Percentiles rank a stretch among this genome's conserved stretches.
Conservation (phyloP, 2,888 invertebrate genomes). For the Eugnorisma glareosa region DNA sequence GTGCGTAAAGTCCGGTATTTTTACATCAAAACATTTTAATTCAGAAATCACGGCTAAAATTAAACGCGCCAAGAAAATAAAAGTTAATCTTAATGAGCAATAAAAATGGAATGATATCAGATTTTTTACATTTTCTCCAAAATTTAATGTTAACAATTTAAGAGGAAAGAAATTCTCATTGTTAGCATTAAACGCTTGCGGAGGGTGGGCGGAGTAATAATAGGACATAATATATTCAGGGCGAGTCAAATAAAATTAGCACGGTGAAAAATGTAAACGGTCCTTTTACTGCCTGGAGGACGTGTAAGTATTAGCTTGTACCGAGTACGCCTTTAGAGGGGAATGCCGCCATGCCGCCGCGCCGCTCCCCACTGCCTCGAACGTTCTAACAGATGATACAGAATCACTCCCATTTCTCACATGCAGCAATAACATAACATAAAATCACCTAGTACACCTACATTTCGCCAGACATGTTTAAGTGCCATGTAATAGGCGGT, state of each 20-base stretch:
- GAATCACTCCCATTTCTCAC: constrained; percentile 55
- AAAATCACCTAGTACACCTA: background rate
- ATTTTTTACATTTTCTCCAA: constrained; percentile 83
- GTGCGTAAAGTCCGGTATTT: constrained; percentile 29
- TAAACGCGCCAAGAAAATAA: constrained; percentile 76
- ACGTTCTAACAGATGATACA: constrained; percentile 44
- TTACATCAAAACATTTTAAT: constrained; percentile 59
- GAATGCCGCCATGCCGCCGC: constrained; percentile 64
- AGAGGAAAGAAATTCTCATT: constrained; percentile 84
- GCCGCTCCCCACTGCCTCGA: constrained; percentile 53
- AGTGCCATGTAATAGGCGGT: background rate
- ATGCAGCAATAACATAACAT: background rate
- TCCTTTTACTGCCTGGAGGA: constrained; percentile 86
- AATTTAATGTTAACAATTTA: constrained; percentile 88
- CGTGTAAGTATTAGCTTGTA: constrained; percentile 86
- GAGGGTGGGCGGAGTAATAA: constrained; percentile 86
- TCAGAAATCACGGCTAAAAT: constrained; percentile 70
- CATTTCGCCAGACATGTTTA: background rate
- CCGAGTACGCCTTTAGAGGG: constrained; percentile 73
- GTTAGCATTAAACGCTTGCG: constrained; percentile 86
- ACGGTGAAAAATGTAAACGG: constrained; percentile 90
- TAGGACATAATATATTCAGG: constrained; percentile 90
- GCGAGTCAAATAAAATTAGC: constrained; percentile 90
- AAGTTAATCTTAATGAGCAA: constrained; percentile 83
- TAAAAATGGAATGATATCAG: constrained; percentile 84